Base-by-base conservation (phyloP, 2,888 invertebrate genomes). In the Automeris io region DNA sequence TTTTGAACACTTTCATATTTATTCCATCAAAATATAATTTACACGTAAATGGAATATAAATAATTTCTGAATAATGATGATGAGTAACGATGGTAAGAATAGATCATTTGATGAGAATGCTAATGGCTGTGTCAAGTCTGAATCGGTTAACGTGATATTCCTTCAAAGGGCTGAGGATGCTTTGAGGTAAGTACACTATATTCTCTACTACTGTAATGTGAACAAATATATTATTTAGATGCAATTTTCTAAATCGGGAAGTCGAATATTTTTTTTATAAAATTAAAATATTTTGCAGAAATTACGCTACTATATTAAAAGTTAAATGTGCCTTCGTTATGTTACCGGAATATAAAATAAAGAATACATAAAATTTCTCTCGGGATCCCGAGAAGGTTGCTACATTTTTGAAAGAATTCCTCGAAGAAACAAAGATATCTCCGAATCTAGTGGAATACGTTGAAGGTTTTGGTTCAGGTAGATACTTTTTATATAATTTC, bases 51-150 rank as follows among this genome's bases (percentile, higher is more conserved):
- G n/a, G 1, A 24, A 9, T 24, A 24, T 11, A 11, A 3, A 47
- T 45, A 5, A 22, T 56, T 62, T 22, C 51, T 71, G 70, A 42
- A 39, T 49, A 5, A 46, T 57, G 18, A 44, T 41, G 3, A 71
- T 97, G 2, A 91, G 95, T n/a, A 66, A 80, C 0, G 93, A 96
- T 48, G 97, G 97, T 0, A 89, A 88, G 45, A 96, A 96, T 57
- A 94, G 93, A 57, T 92, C 93, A 0, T 97, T 97, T 65, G 96
- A 97, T 65, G 88, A 90, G 16, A 85, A 90, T 33, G 93, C 91
- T 1, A 85, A 90, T 51, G 95, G 95, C 0, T 57, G 92, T 51
- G 90, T 89, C 0, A 87, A 93, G 31, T 90, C 93, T 26, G 95
- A 95, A 72, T 90, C 92, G 0, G 70, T 93, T 3, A 88, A 87